Percentiles rank a stretch among this genome's conserved stretches.
These are phyloP conservation scores for Astreopora myriophthalma DNA, from an alignment of 64 coral and sea anemone genomes.

Conservation along the genomic window DNA sequence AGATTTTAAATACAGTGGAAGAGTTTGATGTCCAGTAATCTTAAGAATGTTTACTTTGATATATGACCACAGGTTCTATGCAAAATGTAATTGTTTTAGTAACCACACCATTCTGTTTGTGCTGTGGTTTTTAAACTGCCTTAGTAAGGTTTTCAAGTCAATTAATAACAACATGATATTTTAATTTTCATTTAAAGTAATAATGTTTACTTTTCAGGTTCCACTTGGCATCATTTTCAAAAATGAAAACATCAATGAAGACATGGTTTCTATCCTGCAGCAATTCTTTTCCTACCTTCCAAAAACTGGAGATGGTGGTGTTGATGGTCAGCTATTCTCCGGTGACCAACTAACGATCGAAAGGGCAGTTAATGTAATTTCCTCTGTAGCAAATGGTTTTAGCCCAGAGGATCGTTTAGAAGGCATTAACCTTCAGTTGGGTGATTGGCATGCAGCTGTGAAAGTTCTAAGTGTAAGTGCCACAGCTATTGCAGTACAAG, in stretches of 20 bases:
- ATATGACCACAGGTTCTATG: not conserved
- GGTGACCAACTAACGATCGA: no score
- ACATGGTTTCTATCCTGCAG: no score
- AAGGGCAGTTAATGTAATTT: constrained; percentile 25
- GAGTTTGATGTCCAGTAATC: not conserved
- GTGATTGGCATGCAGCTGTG: constrained; percentile 36
- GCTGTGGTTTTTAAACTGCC: not conserved
- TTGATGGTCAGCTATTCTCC: no score
- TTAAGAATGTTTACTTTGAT: not conserved
- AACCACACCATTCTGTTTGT: not conserved
- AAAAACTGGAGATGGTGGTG: no score
- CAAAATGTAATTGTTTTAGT: not conserved
- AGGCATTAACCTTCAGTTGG: constrained; percentile 10
- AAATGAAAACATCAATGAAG: no score
- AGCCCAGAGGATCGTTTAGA: constrained; percentile 23
- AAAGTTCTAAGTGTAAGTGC: constrained; percentile 36
- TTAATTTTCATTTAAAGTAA: no score
- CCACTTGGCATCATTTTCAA: no score
- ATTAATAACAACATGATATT: not conserved
- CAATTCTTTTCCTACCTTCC: no score
- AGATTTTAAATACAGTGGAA: not conserved
- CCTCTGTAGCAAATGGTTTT: constrained; percentile 45
- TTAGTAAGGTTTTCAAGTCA: not conserved
- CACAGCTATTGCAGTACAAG: not conserved
- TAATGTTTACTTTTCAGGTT: no score